phyloP scores from a whole-genome alignment of 2,113 vertebrate species.

The Montifringilla adamsi region DNA sequence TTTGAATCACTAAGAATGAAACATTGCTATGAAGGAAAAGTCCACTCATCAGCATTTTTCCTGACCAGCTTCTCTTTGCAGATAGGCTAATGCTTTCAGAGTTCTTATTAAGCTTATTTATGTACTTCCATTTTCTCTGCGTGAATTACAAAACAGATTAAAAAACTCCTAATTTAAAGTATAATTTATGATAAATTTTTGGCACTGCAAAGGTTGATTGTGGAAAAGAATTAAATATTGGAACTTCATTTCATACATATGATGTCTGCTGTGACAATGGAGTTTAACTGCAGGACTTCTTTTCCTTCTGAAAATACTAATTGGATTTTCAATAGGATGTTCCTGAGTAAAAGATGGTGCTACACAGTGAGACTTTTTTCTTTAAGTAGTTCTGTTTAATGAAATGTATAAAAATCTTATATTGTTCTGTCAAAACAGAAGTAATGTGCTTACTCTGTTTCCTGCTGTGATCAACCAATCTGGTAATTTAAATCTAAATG shows the following conservation, averaged over 20 bases:
- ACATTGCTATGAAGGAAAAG: not conserved
- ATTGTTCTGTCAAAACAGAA: conserved; percentile 65
- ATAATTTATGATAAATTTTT: conserved; percentile 34
- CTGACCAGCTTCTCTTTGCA: not conserved
- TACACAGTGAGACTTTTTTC: not conserved
- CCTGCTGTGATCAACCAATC: conserved; percentile 64
- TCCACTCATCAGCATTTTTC: not conserved
- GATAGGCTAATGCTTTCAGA: not conserved
- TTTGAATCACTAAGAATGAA: not conserved
- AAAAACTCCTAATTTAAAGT: not conserved
- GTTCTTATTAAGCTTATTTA: conserved; percentile 2
- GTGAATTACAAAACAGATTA: not conserved
- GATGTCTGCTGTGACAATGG: not conserved
- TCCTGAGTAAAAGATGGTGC: conserved; percentile 35
- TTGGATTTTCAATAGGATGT: conserved; percentile 39
- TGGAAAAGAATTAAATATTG: not conserved
- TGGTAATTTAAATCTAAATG: conserved; percentile 69
- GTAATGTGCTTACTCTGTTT: conserved; percentile 65
- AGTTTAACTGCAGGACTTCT: conserved; percentile 17
- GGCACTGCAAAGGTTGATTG: not conserved
- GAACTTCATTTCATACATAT: not conserved
- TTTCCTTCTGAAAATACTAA: conserved; percentile 29
- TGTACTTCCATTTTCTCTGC: not conserved
- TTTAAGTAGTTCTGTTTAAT: conserved; percentile 56
- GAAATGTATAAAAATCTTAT: conserved; percentile 63